Base-by-base conservation (phyloP, 1,140 invertebrate genomes). In the Leptonema lineaticorne region DNA sequence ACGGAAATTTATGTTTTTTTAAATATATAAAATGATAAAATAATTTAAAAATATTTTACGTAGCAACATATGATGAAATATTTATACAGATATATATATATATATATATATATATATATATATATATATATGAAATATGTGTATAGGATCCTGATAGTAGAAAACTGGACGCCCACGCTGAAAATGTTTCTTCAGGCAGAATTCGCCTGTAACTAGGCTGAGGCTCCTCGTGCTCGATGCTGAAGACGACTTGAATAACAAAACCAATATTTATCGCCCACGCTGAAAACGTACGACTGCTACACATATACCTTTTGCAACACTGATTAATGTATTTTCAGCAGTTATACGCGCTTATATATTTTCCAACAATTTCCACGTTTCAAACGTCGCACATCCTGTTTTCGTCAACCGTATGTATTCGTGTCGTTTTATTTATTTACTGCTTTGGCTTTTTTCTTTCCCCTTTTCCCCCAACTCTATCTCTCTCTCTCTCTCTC, bases 211-310 rank as follows among this genome's bases (percentile, higher is more conserved):
- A 41, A 41, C 37, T 30, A 37, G 27, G 57, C 28, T 59, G 18
- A 59, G 33, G 57, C 57, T 27, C 30, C 33, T 33, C 18, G 20
- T 37, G 48, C 22, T n/a, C n/a, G n/a, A n/a, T 20, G 57, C 30
- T 28, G 57, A 59, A 37, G 57, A 59, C 30, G 57, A 33, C 28
- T 59, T 59, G 57, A 59, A 59, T 59, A 59, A 59, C 57, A 59
- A 59, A 33, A 59, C 30, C 57, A 59, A 59, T 59, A 59, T 59
- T 59, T 59, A 59, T 59, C 28, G 30, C 57, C 57, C 57, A 59
- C 30, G 57, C 28, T 33, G n/a, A 59, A 59, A 27, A 33, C 28
- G 57, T 53, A 53, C 28, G 9, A 56, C 50, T 56, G 50, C 20
- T 22, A 27, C 37, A 41, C 16, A 41, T 16, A 41, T 16, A 9